Evolutionary conservation across 2,888 invertebrate genomes (phyloP).

Genomic region (Mechanitis mazaeus): DNA sequence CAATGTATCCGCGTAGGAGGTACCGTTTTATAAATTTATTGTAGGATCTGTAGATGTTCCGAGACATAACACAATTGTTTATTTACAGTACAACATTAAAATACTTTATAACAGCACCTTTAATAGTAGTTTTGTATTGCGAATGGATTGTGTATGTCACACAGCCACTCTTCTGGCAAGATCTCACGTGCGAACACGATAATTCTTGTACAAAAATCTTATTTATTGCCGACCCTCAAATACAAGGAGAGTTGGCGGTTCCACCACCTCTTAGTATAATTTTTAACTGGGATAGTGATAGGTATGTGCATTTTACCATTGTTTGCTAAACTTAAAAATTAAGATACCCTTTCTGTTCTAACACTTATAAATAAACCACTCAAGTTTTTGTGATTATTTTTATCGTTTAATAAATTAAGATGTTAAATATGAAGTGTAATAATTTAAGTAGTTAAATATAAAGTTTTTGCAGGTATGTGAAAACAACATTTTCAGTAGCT

Average conservation of each 20-base stretch:
- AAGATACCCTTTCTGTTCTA: no score
- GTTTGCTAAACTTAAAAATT: no score
- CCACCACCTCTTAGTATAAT: conserved; percentile 80
- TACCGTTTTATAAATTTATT: conserved; percentile 20
- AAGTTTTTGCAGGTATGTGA: conserved; percentile 81
- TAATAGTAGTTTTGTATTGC: conserved; percentile 64
- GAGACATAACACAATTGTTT: neutral
- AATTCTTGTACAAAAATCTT: conserved; percentile 79
- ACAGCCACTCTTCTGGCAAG: conserved; percentile 61
- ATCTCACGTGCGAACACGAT: conserved; percentile 62
- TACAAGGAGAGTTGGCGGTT: conserved; percentile 89
- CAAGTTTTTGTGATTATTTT: no score
- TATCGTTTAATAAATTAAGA: no score
- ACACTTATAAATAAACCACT: no score
- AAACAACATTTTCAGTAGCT: conserved; percentile 85
- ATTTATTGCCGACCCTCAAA: conserved; percentile 93
- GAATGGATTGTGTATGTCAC: conserved; percentile 74
- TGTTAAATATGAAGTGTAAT: no score
- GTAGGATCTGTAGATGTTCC: neutral
- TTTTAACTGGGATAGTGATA: conserved; percentile 91
- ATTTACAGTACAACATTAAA: conserved; percentile 52
- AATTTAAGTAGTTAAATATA: neutral
- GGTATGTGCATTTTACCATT: conserved; percentile 68
- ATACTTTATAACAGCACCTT: conserved; percentile 45
- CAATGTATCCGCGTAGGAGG: conserved; percentile 52